These are phyloP conservation scores for Drosophila mettleri DNA, from an alignment of 2,888 invertebrate species.

Conservation along the genomic window DNA sequence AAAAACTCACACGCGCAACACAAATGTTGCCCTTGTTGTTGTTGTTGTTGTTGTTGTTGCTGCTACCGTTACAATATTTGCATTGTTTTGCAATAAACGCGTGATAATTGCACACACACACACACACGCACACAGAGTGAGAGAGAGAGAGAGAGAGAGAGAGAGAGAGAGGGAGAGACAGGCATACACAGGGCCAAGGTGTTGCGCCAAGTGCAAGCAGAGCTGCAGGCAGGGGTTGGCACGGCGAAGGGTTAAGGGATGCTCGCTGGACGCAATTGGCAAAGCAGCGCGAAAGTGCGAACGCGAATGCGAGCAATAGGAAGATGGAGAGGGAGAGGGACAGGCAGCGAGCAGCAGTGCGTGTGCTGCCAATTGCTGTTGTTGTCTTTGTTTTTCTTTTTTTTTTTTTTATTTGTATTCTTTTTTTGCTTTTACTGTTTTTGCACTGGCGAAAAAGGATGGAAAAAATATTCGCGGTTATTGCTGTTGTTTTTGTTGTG, in stretches of 20 bases:
- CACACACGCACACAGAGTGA: conserved; percentile 14
- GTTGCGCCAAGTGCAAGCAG: conserved; percentile 61
- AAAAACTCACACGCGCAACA: conserved; percentile 34
- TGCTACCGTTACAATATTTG: conserved; percentile 63
- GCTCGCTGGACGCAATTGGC: conserved; percentile 13
- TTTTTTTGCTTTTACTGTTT: conserved; percentile 13
- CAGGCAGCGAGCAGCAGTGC: conserved; percentile 34
- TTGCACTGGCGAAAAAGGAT: conserved; percentile 49
- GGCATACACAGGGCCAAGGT: conserved; percentile 31
- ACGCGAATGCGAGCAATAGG: too few relatives aligned
- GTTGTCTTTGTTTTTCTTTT: conserved; percentile 7
- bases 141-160: too few relatives aligned
- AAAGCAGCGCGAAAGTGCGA: neutral
- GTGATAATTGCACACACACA: conserved; percentile 60
- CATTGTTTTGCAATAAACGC: conserved; percentile 80
- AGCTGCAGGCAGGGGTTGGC: conserved; percentile 25
- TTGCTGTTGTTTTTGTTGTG: conserved; percentile 23
- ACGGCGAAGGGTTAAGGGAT: conserved; percentile 44
- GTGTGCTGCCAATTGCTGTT: conserved; percentile 57
- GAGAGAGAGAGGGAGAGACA: too few relatives aligned
- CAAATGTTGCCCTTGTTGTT: conserved; percentile 23
- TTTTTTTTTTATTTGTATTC: too few relatives aligned
- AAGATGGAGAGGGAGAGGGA: neutral
- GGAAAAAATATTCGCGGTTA: conserved; percentile 46
- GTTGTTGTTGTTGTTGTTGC: conserved; percentile 20